Conservation (phyloP, 2,113 vertebrate species). For the Plestiodon gilberti region DNA sequence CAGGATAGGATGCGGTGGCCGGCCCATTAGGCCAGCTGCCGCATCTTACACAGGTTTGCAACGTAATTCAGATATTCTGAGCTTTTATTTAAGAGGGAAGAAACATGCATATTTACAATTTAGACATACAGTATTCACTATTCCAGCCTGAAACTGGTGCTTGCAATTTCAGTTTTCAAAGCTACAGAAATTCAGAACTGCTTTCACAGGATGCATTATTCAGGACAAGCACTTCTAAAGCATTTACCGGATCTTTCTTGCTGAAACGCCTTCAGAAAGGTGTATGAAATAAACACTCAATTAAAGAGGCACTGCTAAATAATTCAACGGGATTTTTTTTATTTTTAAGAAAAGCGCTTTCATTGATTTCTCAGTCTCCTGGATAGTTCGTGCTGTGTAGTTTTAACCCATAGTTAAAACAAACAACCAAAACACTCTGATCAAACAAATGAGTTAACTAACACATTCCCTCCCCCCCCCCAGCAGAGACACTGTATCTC, state of each 20-base stretch:
- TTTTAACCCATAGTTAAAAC: background rate
- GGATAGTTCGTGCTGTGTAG: constrained; percentile 44
- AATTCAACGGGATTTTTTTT: constrained; percentile 39
- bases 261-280: background rate
- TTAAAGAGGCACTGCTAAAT: constrained; percentile 48
- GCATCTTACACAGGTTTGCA: too few species aligned
- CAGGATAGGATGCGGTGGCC: too few species aligned
- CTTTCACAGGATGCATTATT: background rate
- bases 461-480: background rate
- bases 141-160: background rate
- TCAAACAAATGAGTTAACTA: background rate
- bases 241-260: background rate
- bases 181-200: constrained; percentile 10
- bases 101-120: background rate
- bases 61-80: background rate
- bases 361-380: constrained; percentile 47
- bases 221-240: constrained; percentile 10
- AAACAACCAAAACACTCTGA: background rate
- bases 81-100: background rate
- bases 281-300: background rate
- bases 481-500: background rate
- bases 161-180: background rate
- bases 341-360: constrained; percentile 23
- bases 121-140: constrained; percentile 1
- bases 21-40: too few species aligned